These are phyloP conservation scores for Auanema freiburgensis DNA, from an alignment of 2,888 invertebrate genomes.

Conservation along the genomic window DNA sequence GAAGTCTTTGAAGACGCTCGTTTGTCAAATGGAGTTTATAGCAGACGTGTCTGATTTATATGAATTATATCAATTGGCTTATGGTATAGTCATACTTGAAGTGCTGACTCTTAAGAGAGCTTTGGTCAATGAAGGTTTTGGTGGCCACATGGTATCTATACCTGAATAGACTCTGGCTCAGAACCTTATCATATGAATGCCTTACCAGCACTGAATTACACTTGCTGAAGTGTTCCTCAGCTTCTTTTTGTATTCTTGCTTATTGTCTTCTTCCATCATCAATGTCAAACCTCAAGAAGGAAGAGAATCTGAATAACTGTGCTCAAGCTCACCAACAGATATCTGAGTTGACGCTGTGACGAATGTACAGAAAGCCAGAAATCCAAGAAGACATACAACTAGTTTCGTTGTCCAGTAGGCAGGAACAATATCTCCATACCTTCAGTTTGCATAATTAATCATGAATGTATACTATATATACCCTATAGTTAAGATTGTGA, in stretches of 20 bases:
- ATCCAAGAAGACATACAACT: slow-evolving; percentile 51
- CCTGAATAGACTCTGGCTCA: background rate
- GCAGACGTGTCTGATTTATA: slow-evolving; percentile 39
- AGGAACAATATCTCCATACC: slow-evolving; percentile 58
- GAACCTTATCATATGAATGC: background rate
- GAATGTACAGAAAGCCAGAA: slow-evolving; percentile 50
- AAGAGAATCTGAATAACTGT: background rate
- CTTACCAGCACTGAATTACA: slow-evolving; percentile 52
- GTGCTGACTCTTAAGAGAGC: background rate
- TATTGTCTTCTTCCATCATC: slow-evolving; percentile 55
- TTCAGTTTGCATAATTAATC: slow-evolving; percentile 7
- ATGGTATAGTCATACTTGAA: slow-evolving; percentile 11
- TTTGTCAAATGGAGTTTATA: slow-evolving; percentile 48
- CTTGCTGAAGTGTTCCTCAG: slow-evolving; percentile 49
- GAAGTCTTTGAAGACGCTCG: slow-evolving; percentile 42
- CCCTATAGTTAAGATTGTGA: slow-evolving; percentile 52
- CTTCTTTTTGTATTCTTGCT: slow-evolving; percentile 41
- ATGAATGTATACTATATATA: background rate
- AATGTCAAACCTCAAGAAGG: slow-evolving; percentile 37
- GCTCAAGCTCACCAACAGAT: slow-evolving; percentile 41
- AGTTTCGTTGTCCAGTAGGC: slow-evolving; percentile 47
- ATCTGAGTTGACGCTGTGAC: slow-evolving; percentile 51
- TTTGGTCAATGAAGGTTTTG: slow-evolving; percentile 16
- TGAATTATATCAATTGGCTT: background rate
- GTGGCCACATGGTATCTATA: slow-evolving; percentile 20